phyloP scores from a whole-genome alignment of 37 sponge, comb jelly and placozoan species.

The Geodia barretti region DNA sequence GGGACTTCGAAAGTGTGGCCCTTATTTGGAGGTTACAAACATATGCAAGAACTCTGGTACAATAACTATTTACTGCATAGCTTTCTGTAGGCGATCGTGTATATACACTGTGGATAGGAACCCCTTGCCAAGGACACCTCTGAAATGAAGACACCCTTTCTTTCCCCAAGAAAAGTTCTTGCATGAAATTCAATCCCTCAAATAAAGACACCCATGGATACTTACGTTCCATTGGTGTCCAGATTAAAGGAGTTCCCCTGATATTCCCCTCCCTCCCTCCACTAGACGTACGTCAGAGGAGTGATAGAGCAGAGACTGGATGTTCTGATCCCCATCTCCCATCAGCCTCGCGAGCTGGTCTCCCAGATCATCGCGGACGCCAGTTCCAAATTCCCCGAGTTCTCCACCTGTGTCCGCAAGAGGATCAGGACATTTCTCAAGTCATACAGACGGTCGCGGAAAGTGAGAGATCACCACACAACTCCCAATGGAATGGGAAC shows the following conservation, averaged over 20 bases:
- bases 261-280: not conserved
- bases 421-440: slow-evolving; percentile 80
- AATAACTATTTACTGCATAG: too few relatives aligned
- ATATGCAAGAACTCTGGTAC: too few relatives aligned
- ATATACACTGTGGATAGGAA: too few relatives aligned
- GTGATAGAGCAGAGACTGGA: slow-evolving; percentile 73
- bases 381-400: slow-evolving; percentile 71
- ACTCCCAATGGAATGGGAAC: slow-evolving; percentile 15
- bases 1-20: too few relatives aligned
- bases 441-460: slow-evolving; percentile 75
- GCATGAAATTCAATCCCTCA: too few relatives aligned
- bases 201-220: too few relatives aligned
- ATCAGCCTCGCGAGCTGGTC: slow-evolving; percentile 70
- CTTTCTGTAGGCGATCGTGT: too few relatives aligned
- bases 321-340: slow-evolving; percentile 71
- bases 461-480: slow-evolving; percentile 40
- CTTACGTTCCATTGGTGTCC: too few relatives aligned
- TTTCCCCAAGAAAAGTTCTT: too few relatives aligned
- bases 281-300: slow-evolving; percentile 66
- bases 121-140: too few relatives aligned
- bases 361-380: slow-evolving; percentile 68
- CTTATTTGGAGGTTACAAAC: too few relatives aligned
- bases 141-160: too few relatives aligned
- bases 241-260: not conserved
- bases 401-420: slow-evolving; percentile 74